phyloP scores from a whole-genome alignment of 1,140 invertebrate genomes.

The Neocloeon triangulifer region DNA sequence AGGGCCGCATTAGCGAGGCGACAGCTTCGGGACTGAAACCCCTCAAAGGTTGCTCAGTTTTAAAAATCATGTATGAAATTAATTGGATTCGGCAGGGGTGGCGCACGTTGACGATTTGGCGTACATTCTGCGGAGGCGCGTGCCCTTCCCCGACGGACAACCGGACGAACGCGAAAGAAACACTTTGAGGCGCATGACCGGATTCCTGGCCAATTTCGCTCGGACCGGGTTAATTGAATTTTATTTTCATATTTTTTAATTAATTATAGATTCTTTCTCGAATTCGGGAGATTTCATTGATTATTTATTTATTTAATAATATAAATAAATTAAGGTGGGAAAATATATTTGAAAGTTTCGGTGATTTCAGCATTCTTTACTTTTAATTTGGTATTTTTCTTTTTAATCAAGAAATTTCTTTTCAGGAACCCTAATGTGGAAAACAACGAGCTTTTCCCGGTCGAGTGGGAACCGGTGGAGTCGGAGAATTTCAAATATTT shows the following conservation, averaged over 20 bases:
- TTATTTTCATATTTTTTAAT: conserved; percentile 2
- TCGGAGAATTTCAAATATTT: conserved; percentile 20
- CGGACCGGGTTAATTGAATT: conserved; percentile 7
- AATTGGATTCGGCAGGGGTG: no score
- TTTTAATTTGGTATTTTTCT: conserved; percentile 1
- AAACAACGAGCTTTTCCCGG: conserved; percentile 12
- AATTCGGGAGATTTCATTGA: not conserved
- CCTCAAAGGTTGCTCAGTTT: no score
- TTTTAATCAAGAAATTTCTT: conserved; percentile 7
- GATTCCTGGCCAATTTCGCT: not conserved
- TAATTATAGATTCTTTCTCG: conserved; percentile 3
- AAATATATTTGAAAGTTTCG: no score
- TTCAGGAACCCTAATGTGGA: conserved; percentile 24
- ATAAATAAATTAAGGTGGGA: no score
- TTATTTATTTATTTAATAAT: conserved; percentile 2
- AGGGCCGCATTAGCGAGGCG: no score
- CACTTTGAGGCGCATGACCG: not conserved
- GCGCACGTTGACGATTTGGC: not conserved
- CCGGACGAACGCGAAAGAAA: not conserved
- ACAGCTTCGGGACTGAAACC: no score
- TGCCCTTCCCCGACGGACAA: not conserved
- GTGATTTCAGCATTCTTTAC: no score
- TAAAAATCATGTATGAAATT: no score
- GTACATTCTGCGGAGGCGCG: not conserved
- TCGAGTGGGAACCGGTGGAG: conserved; percentile 23